Evolutionary conservation across 2,797 vertebrate species (phyloP).

Genomic region (Scolopax bukidnonensis): DNA sequence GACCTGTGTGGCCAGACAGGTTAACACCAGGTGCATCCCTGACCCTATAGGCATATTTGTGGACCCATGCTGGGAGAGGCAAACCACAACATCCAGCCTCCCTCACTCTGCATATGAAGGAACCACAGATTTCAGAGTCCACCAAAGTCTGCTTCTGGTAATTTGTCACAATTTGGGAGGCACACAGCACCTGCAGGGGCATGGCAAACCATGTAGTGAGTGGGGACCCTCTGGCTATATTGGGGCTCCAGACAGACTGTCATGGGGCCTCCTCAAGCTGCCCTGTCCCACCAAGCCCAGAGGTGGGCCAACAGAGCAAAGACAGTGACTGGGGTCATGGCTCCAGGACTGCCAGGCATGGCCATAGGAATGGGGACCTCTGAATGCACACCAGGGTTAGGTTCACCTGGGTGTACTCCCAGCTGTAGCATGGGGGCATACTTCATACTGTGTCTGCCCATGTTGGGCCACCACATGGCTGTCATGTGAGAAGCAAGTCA

Average conservation of each 20-base stretch:
- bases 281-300: background rate
- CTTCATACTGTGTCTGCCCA: background rate
- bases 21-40: background rate
- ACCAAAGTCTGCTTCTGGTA: background rate
- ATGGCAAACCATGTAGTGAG: rapidly evolving
- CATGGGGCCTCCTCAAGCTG: rapidly evolving
- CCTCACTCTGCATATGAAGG: background rate
- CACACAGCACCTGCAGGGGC: background rate
- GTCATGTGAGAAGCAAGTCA: background rate
- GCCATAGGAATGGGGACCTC: rapidly evolving
- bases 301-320: rapidly evolving
- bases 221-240: background rate
- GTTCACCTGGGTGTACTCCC: background rate
- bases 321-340: rapidly evolving
- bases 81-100: background rate
- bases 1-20: background rate
- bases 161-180: background rate
- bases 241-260: rapidly evolving
- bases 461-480: rapidly evolving
- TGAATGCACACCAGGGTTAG: too few species aligned
- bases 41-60: rapidly evolving
- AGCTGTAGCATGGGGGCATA: background rate
- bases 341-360: background rate
- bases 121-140: background rate
- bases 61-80: too few species aligned